phyloP scores from a whole-genome alignment of 2,797 vertebrate species.

The Syngnathus rostellatus region DNA sequence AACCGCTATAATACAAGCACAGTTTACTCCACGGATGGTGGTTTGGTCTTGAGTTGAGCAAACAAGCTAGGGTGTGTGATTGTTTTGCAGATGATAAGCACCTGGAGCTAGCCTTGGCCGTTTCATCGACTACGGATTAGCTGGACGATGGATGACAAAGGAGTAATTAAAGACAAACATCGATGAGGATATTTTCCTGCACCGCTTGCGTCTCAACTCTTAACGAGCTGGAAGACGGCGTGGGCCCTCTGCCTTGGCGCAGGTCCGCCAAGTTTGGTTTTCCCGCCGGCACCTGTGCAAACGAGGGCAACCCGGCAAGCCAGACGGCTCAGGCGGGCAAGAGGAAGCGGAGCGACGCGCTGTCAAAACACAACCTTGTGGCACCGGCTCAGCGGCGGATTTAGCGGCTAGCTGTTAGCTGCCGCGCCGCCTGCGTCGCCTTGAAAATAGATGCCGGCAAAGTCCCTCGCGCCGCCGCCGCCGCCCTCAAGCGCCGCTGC shows the following conservation, averaged over 20 bases:
- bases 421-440: conserved; percentile 30
- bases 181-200: background rate
- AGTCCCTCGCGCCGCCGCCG: conserved; percentile 22
- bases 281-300: conserved; percentile 51
- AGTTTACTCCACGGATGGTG: background rate
- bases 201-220: background rate
- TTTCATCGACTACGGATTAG: background rate
- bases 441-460: conserved; percentile 39
- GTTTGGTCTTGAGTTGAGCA: background rate
- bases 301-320: conserved; percentile 46
- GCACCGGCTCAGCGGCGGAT: conserved; percentile 38
- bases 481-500: conserved; percentile 7
- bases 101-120: background rate
- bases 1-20: background rate
- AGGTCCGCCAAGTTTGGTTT: conserved; percentile 34
- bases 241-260: conserved; percentile 7
- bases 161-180: background rate
- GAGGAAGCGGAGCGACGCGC: conserved; percentile 53
- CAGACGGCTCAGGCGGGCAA: conserved; percentile 26
- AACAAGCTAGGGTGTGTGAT: no score
- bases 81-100: background rate
- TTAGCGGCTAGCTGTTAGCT: conserved; percentile 39
- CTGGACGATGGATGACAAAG: background rate
- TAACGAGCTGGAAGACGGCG: background rate
- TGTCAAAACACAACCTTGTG: conserved; percentile 57